Percentiles rank a stretch among this genome's conserved stretches.
Conservation (phyloP, 2,888 invertebrate species). For the Villa cingulata region DNA sequence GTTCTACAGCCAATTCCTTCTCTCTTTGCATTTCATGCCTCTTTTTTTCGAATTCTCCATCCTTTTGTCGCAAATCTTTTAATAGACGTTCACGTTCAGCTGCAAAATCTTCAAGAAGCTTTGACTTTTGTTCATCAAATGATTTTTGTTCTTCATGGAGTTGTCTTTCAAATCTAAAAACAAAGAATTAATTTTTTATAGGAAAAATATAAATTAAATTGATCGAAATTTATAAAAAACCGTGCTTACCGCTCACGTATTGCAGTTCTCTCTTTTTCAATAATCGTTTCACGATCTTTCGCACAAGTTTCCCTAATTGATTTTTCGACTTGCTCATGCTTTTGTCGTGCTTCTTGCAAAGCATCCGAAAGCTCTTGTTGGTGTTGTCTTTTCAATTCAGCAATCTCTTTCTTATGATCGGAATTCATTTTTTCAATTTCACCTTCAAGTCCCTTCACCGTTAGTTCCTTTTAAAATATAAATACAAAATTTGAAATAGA, state of each 20-base stretch:
- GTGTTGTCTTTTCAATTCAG: slow-evolving; percentile 39
- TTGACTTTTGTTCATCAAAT: slow-evolving; percentile 42
- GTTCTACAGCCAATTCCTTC: slow-evolving; percentile 38
- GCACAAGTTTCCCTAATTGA: slow-evolving; percentile 45
- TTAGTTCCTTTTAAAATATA: slow-evolving; percentile 56
- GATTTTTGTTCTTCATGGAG: slow-evolving; percentile 41
- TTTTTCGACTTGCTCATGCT: slow-evolving; percentile 47
- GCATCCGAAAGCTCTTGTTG: slow-evolving; percentile 56
- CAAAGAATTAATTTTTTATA: background rate
- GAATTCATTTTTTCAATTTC: slow-evolving; percentile 68
- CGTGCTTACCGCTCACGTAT: slow-evolving; percentile 41
- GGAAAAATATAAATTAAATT: no score
- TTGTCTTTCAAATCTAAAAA: slow-evolving; percentile 39
- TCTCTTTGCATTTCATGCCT: slow-evolving; percentile 36
- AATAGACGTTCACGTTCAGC: slow-evolving; percentile 36
- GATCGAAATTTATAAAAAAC: background rate
- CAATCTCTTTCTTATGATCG: slow-evolving; percentile 51
- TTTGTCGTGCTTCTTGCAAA: slow-evolving; percentile 49
- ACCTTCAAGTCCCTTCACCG: slow-evolving; percentile 75
- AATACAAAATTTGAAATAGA: background rate
- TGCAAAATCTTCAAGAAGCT: slow-evolving; percentile 38
- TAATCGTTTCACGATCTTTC: slow-evolving; percentile 47
- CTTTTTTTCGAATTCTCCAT: slow-evolving; percentile 29
- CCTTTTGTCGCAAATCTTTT: slow-evolving; percentile 37
- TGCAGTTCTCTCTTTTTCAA: slow-evolving; percentile 46